Conservation (phyloP, 2,888 invertebrate species). For the Axea sp. region DNA sequence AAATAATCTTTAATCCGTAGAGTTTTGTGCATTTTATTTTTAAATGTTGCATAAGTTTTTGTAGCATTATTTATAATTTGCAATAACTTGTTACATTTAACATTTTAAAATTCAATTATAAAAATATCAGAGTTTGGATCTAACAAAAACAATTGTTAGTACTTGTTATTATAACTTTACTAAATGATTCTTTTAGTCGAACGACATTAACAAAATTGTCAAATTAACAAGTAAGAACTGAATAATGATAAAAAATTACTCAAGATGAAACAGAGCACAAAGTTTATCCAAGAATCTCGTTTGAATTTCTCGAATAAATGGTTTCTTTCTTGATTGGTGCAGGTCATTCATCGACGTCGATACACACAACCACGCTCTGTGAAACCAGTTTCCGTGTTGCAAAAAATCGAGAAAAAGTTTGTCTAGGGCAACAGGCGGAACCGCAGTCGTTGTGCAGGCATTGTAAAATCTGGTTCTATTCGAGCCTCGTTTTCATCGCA, state of each 20-base stretch:
- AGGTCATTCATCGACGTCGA: slow-evolving; percentile 56
- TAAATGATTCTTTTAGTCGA: too few species aligned
- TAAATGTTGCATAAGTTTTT: too few species aligned
- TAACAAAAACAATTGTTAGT: too few species aligned
- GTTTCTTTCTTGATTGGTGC: slow-evolving; percentile 54
- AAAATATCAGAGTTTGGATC: too few species aligned
- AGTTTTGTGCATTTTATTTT: too few species aligned
- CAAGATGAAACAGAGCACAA: slow-evolving; percentile 23
- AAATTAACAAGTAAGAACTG: slow-evolving; percentile 22
- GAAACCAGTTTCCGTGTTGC: slow-evolving; percentile 66
- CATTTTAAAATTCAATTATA: too few species aligned
- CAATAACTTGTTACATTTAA: too few species aligned
- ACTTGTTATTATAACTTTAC: too few species aligned
- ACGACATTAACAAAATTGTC: neutral
- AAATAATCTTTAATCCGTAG: too few species aligned
- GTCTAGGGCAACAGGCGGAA: slow-evolving; percentile 59
- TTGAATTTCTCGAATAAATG: slow-evolving; percentile 39
- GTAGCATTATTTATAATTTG: too few species aligned
- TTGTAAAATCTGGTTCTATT: slow-evolving; percentile 61
- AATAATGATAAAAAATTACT: slow-evolving; percentile 9
- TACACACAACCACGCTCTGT: slow-evolving; percentile 55
- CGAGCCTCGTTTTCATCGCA: slow-evolving; percentile 38
- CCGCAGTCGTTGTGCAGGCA: slow-evolving; percentile 65
- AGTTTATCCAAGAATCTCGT: slow-evolving; percentile 49
- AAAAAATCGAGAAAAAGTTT: slow-evolving; percentile 63